Percentiles rank a stretch among this genome's conserved stretches.
Conservation (phyloP, 2,888 invertebrate species). For the Euzophera pinguis region DNA sequence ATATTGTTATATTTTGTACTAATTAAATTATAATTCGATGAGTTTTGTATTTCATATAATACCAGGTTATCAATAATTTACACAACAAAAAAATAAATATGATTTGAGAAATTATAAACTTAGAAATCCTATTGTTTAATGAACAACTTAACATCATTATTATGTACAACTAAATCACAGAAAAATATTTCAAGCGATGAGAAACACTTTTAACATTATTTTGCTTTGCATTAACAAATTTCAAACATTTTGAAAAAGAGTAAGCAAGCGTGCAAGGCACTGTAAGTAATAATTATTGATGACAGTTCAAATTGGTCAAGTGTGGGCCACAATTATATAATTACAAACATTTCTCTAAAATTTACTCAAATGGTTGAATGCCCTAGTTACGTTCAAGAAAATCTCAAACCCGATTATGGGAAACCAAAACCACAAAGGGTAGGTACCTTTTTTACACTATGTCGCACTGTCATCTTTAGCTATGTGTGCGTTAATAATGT, state of each 20-base stretch:
- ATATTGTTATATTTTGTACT: slow-evolving; percentile 69
- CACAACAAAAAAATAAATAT: slow-evolving; percentile 5
- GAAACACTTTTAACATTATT: neutral
- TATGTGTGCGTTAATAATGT: too few species aligned
- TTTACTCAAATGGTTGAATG: too few species aligned
- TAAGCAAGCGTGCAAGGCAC: too few species aligned
- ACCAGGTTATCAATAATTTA: neutral
- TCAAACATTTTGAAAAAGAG: neutral
- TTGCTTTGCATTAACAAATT: slow-evolving; percentile 1
- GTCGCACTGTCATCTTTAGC: too few species aligned
- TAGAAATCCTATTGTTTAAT: slow-evolving; percentile 22
- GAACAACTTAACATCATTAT: slow-evolving; percentile 13
- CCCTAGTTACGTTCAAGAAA: too few species aligned
- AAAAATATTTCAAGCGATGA: slow-evolving; percentile 21
- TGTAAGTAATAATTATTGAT: too few species aligned
- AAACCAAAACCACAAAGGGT: too few species aligned
- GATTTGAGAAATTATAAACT: slow-evolving; percentile 7
- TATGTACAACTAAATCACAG: slow-evolving; percentile 66
- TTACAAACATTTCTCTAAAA: too few species aligned
- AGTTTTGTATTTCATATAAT: slow-evolving; percentile 16
- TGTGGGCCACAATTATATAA: too few species aligned
- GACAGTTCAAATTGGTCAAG: too few species aligned
- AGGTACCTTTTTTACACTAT: too few species aligned
- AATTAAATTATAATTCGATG: slow-evolving; percentile 54
- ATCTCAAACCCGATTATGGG: too few species aligned